These are phyloP conservation scores for Melanogrammus aeglefinus DNA, from an alignment of 2,797 vertebrate species.

Conservation along the genomic window DNA sequence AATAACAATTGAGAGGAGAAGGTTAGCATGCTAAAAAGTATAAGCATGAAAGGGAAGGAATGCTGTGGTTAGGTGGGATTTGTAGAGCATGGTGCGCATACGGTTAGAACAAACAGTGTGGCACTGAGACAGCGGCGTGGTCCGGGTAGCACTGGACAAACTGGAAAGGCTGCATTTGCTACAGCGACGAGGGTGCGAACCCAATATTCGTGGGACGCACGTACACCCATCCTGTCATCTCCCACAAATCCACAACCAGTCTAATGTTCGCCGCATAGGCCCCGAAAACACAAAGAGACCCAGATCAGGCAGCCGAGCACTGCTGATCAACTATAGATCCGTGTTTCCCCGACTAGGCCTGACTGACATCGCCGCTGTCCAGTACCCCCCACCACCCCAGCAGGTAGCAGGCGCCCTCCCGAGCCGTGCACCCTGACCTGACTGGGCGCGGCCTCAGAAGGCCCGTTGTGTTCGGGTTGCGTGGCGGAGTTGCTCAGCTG, in stretches of 20 bases:
- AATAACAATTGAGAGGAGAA: conserved; percentile 25
- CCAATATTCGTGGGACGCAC: conserved; percentile 8
- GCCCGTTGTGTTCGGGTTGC: conserved; percentile 73
- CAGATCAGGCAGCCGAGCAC: neutral
- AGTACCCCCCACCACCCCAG: conserved; percentile 44
- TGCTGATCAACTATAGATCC: neutral
- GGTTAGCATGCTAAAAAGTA: neutral
- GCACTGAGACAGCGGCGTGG: conserved; percentile 36
- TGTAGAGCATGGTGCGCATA: conserved; percentile 25
- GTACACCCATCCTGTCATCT: conserved; percentile 10
- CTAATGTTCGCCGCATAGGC: neutral
- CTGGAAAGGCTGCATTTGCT: conserved; percentile 38
- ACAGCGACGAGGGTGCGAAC: neutral
- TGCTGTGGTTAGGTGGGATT: conserved; percentile 42
- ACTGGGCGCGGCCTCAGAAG: conserved; percentile 61
- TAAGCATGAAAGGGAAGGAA: neutral
- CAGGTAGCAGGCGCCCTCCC: conserved; percentile 49
- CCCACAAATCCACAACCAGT: neutral
- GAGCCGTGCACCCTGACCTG: conserved; percentile 76
- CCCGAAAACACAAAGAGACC: neutral
- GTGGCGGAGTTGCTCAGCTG: conserved; percentile 80
- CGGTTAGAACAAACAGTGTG: conserved; percentile 42
- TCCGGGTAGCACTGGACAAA: conserved; percentile 61
- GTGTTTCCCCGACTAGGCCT: neutral
- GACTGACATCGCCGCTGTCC: conserved; percentile 36